Base-by-base conservation (phyloP, 2,888 invertebrate species). In the Harmothoe impar region DNA sequence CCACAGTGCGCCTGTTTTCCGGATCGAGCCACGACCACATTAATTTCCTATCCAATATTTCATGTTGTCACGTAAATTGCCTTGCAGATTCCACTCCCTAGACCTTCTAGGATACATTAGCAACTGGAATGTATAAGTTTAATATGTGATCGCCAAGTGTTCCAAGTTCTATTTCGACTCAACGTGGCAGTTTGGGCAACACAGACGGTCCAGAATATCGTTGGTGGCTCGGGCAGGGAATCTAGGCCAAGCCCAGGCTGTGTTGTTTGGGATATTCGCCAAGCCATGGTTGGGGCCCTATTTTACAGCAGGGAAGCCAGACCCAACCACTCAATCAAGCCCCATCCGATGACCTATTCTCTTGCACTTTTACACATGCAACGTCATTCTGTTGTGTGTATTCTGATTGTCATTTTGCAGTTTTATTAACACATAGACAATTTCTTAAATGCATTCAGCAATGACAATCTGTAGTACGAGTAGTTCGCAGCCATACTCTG, bases 251-350 rank as follows among this genome's bases (percentile, higher is more conserved):
- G 81, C 81, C 5, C 33, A 43, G 20, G 17, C 81, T 81, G 81
- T 81, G 81, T 81, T 81, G 81, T 81, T 81, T 81, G 81, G 62
- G 81, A 15, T 81, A 35, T 35, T 33, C 81, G 81, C 81, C 81
- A 81, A 81, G 15, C 81, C 20, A 33, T 33, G 17, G 23, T 35
- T 17, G 43, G 0, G 81, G 81, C 77, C 31, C 25, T 77, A 7
- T 31, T 29, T 3, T 77, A 77, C 31, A 25, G 62, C 43, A 43
- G 43, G 3, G 43, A 43, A 43, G 43, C 5, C 43, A 43, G 43
- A 43, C 43, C 43, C 43, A 7, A 43, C 43, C 10, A 3, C 43
- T 43, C 5, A 43, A 43, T 3, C 43, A 43, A 43, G 43, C 10
- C 43, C 43, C 43, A 43, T 43, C 10, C 10, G 43, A 43, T 7